Percentiles rank a stretch among this genome's conserved stretches.
Evolutionary conservation across 2,888 invertebrate species (phyloP).

Genomic region (Hemistola chrysoprasaria): DNA sequence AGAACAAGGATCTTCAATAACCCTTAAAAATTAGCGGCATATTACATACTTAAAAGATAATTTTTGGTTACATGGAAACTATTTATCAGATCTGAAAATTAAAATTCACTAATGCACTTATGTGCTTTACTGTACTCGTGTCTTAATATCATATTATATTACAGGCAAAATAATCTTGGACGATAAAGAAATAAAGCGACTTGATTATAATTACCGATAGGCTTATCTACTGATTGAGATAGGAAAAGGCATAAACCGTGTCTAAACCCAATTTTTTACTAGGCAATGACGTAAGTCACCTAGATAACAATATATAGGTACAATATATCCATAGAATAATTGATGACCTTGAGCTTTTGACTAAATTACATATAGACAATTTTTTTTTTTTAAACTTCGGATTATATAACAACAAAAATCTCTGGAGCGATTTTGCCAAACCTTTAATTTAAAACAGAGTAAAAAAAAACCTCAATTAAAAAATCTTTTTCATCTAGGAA

Average conservation of each 20-base stretch:
- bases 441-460: no score
- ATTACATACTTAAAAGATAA: not conserved
- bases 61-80: not conserved
- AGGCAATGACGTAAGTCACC: slow-evolving; percentile 8
- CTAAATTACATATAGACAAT: no score
- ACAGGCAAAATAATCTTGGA: slow-evolving; percentile 17
- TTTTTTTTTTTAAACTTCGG: no score
- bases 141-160: slow-evolving; percentile 17
- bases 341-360: slow-evolving; percentile 4
- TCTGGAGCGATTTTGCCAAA: no score
- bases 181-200: slow-evolving; percentile 26
- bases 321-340: no score
- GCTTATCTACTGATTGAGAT: slow-evolving; percentile 23
- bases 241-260: slow-evolving; percentile 10
- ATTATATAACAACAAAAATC: no score
- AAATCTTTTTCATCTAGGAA: no score
- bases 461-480: no score
- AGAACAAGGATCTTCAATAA: no score
- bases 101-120: slow-evolving; percentile 8
- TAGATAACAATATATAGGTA: no score
- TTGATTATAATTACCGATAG: slow-evolving; percentile 19
- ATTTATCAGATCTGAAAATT: not conserved
- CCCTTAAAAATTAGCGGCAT: no score
- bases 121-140: slow-evolving; percentile 10
- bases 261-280: slow-evolving; percentile 5